These are phyloP conservation scores for Bathynomus jamesi DNA, from an alignment of 1,140 invertebrate species.

Conservation along the genomic window DNA sequence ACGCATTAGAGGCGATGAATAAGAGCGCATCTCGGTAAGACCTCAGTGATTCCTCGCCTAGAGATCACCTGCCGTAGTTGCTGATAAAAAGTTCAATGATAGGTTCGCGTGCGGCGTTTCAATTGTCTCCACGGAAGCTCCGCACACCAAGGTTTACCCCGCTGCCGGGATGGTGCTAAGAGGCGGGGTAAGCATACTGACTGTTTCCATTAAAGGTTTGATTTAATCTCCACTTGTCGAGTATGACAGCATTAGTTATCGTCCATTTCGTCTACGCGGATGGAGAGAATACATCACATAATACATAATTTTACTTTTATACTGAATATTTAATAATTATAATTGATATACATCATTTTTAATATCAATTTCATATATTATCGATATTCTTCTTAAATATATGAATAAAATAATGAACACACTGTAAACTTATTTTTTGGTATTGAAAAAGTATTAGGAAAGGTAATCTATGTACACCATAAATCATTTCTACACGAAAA, in stretches of 20 bases:
- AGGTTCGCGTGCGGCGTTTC: background rate
- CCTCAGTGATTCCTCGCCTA: background rate
- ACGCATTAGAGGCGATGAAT: background rate
- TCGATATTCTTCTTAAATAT: background rate
- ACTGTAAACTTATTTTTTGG: background rate
- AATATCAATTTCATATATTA: background rate
- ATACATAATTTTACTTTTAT: background rate
- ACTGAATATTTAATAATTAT: background rate
- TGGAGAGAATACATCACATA: background rate
- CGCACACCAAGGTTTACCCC: background rate
- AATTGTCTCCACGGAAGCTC: background rate
- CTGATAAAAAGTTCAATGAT: background rate
- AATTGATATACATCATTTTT: background rate
- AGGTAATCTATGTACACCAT: background rate
- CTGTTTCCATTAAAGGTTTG: background rate
- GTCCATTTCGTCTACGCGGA: background rate
- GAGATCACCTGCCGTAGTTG: background rate
- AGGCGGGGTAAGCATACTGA: background rate
- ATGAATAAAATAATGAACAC: background rate
- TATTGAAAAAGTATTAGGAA: background rate
- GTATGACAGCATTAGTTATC: background rate
- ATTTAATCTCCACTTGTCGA: background rate
- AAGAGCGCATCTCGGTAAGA: background rate
- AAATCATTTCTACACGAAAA: background rate
- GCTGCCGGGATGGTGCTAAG: background rate